Conservation (phyloP, 2,113 vertebrate species). For the Thinocorus orbignyianus region DNA sequence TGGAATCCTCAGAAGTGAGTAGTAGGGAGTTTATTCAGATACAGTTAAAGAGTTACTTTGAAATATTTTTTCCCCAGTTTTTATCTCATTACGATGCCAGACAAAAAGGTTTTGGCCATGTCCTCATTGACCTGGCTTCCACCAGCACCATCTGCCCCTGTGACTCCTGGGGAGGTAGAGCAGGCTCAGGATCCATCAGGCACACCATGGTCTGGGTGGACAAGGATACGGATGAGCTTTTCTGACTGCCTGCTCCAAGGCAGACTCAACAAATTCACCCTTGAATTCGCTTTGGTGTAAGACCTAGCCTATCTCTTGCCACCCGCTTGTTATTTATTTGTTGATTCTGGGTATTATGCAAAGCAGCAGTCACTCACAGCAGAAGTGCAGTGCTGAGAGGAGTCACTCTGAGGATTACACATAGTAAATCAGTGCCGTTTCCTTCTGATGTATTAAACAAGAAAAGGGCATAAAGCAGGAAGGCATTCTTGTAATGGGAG, state of each 20-base stretch:
- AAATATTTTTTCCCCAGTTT: not conserved
- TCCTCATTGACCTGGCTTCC: not conserved
- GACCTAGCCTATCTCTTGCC: not conserved
- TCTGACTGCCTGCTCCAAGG: not conserved
- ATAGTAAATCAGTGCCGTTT: not conserved
- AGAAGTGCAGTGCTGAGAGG: not conserved
- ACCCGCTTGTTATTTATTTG: not conserved
- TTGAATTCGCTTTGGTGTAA: not conserved
- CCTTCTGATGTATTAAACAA: not conserved
- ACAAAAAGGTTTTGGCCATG: fast-evolving
- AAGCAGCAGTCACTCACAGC: not conserved
- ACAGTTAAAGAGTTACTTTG: not conserved
- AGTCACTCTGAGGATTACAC: not conserved
- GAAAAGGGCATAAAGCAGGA: not conserved
- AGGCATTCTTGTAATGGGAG: not conserved
- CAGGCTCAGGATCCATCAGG: not conserved
- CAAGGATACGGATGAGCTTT: not conserved
- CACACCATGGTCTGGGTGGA: not conserved
- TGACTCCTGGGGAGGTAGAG: not conserved
- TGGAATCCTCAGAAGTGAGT: not conserved
- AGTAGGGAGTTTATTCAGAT: not conserved
- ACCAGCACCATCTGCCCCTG: not conserved
- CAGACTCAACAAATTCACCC: not conserved
- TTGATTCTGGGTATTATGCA: not conserved
- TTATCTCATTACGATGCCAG: not conserved